Percentiles rank a stretch among this genome's conserved stretches.
Conservation (phyloP, 1,140 invertebrate species). For the Nomia melanderi region DNA sequence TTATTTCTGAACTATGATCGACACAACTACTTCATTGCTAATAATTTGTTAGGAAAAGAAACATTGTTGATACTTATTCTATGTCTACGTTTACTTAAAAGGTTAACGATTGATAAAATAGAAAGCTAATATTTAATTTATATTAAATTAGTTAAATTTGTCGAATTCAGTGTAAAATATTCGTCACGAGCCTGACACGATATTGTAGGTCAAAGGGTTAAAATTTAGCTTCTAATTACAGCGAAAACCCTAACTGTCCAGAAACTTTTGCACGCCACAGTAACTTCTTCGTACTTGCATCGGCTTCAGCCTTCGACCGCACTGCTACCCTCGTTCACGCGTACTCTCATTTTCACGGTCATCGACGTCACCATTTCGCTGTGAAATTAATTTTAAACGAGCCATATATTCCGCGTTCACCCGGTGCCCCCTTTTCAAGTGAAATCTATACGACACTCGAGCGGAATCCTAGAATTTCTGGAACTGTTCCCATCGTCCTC, state of each 20-base stretch:
- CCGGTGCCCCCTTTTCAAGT: background rate
- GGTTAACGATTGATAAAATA: no score
- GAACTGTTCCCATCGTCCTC: background rate
- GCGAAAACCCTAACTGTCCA: background rate
- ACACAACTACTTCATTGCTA: no score
- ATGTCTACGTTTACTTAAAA: no score
- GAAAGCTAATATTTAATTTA: no score
- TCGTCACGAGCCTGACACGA: no score
- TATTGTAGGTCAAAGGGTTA: no score
- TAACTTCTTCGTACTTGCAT: background rate
- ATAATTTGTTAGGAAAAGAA: no score
- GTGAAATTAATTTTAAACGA: slow-evolving; percentile 15
- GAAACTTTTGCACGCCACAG: background rate
- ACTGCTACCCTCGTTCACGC: background rate
- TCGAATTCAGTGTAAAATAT: no score
- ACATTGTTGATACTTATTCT: no score
- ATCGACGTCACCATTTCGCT: slow-evolving; percentile 10
- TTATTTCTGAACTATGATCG: no score
- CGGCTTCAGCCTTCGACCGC: background rate
- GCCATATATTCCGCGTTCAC: background rate
- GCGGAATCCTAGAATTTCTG: slow-evolving; percentile 7
- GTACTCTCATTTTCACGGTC: slow-evolving; percentile 11
- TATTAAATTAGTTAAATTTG: no score
- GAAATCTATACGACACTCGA: slow-evolving; percentile 23
- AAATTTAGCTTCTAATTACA: no score